Evolutionary conservation across 2,797 vertebrate genomes (phyloP).

Genomic region (Trichosurus vulpecula): DNA sequence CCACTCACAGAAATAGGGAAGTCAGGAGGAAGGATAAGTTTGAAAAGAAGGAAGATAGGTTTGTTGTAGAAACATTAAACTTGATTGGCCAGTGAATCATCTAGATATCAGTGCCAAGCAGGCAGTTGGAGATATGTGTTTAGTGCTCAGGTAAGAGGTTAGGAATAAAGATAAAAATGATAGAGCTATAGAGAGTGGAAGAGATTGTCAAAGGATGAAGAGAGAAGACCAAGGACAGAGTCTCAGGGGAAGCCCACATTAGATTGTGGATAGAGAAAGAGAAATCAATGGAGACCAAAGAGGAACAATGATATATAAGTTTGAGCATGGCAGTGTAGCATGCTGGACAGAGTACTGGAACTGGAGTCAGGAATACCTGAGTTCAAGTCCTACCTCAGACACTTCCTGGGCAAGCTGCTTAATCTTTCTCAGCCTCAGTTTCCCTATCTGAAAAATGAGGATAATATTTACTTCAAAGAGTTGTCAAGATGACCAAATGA

Average conservation of each 20-base stretch:
- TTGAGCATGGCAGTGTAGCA: neutral
- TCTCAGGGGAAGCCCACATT: neutral
- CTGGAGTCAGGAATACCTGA: neutral
- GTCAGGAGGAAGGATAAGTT: neutral
- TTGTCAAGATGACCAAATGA: neutral
- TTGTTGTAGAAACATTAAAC: neutral
- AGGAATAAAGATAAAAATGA: neutral
- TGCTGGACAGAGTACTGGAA: neutral
- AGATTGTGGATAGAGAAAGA: neutral
- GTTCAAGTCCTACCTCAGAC: neutral
- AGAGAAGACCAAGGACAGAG: neutral
- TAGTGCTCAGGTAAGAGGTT: neutral
- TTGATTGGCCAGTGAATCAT: neutral
- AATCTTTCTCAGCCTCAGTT: neutral
- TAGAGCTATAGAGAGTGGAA: neutral
- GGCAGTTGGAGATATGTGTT: neutral
- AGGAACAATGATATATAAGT: neutral
- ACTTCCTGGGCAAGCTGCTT: neutral
- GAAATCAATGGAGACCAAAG: neutral
- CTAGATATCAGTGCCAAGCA: neutral
- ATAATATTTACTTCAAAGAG: neutral
- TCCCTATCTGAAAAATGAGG: no score
- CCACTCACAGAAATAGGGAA: neutral
- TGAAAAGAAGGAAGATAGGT: neutral
- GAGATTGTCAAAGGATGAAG: neutral